These are phyloP conservation scores for Pseudomugil gertrudae DNA, from an alignment of 2,797 vertebrate genomes.

Conservation along the genomic window DNA sequence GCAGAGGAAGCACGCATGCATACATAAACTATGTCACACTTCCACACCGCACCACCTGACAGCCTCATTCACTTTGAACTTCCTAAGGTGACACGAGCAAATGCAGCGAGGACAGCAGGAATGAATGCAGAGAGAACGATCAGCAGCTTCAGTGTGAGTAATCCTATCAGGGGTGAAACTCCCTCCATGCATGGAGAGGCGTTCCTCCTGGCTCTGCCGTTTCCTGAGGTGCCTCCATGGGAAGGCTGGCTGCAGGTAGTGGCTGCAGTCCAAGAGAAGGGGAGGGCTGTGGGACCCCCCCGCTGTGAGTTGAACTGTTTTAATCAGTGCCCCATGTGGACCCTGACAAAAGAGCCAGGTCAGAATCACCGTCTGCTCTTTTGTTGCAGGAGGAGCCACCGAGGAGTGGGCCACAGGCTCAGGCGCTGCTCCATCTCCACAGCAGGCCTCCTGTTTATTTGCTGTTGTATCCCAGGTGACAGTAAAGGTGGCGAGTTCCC, in stretches of 20 bases:
- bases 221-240: slow-evolving; percentile 41
- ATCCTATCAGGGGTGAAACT: slow-evolving; percentile 59
- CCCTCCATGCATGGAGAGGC: no score
- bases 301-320: slow-evolving; percentile 75
- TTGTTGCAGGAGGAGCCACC: slow-evolving; percentile 79
- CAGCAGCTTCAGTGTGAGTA: slow-evolving; percentile 46
- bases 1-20: slow-evolving; percentile 29
- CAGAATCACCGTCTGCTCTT: slow-evolving; percentile 79
- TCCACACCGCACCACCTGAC: slow-evolving; percentile 37
- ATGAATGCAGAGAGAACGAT: slow-evolving; percentile 71
- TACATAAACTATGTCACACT: slow-evolving; percentile 22
- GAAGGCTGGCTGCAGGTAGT: slow-evolving; percentile 53
- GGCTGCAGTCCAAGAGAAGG: slow-evolving; percentile 41
- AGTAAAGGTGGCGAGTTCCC: slow-evolving; percentile 58
- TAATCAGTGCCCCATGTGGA: slow-evolving; percentile 80
- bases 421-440: slow-evolving; percentile 48
- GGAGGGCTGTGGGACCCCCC: slow-evolving; percentile 48
- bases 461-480: slow-evolving; percentile 73
- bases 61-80: slow-evolving; percentile 73
- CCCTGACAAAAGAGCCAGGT: slow-evolving; percentile 75
- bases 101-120: slow-evolving; percentile 49
- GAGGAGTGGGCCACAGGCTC: slow-evolving; percentile 56
- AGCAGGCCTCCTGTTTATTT: slow-evolving; percentile 70
- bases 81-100: slow-evolving; percentile 60
- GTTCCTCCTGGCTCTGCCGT: slow-evolving; percentile 20